These are phyloP conservation scores for Apamea crenata DNA, from an alignment of 2,888 invertebrate species.

Conservation along the genomic window DNA sequence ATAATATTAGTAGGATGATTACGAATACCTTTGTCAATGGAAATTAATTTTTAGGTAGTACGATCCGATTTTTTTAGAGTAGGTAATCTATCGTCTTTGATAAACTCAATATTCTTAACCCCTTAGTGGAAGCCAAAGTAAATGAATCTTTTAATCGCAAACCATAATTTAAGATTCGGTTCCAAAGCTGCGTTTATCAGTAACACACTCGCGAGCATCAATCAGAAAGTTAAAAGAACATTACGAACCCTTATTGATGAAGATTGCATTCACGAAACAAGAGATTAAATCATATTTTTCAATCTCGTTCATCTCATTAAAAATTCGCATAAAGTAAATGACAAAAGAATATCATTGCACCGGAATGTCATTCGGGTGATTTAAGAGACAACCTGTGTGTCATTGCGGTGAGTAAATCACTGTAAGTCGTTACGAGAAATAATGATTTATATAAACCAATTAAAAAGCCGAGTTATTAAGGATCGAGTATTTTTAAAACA, in stretches of 20 bases:
- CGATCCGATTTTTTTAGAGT: not conserved
- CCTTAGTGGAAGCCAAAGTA: not conserved
- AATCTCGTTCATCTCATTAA: slow-evolving; percentile 86
- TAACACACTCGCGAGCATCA: slow-evolving; percentile 37
- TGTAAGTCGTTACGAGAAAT: slow-evolving; percentile 82
- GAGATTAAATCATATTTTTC: slow-evolving; percentile 79
- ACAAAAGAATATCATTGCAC: slow-evolving; percentile 81
- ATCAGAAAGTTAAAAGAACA: slow-evolving; percentile 54
- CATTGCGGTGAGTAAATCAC: slow-evolving; percentile 89
- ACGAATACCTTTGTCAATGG: not conserved
- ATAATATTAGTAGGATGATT: not conserved
- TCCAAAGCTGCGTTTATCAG: slow-evolving; percentile 1
- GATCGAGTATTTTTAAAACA: slow-evolving; percentile 69
- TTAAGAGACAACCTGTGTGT: slow-evolving; percentile 82
- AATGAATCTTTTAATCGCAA: not conserved
- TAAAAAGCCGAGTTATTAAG: slow-evolving; percentile 85
- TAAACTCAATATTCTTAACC: not conserved
- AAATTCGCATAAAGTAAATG: slow-evolving; percentile 84
- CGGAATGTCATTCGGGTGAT: slow-evolving; percentile 77
- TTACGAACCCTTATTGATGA: slow-evolving; percentile 69
- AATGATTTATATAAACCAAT: slow-evolving; percentile 89
- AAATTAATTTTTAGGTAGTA: not conserved
- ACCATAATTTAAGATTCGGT: not conserved
- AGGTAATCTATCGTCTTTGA: too few relatives aligned
- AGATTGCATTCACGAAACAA: slow-evolving; percentile 73